Base-by-base conservation (phyloP, 2,888 invertebrate species). In the Hirtodrosophila trivittata region DNA sequence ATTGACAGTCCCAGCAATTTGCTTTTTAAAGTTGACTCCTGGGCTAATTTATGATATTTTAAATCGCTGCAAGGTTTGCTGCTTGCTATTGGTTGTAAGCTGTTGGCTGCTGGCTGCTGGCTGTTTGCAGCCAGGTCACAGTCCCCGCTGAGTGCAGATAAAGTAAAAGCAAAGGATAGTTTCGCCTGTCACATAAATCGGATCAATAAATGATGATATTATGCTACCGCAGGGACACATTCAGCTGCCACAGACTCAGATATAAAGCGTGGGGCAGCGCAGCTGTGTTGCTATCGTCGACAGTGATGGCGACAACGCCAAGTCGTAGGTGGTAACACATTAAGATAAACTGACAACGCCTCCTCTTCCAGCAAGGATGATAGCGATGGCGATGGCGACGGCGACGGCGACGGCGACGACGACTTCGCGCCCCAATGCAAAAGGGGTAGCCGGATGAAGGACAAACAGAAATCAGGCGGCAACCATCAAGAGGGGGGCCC, bases 131-230 rank as follows among this genome's bases (percentile, higher is more conserved):
- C 35, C 13, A 13, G 12, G 10, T n/a, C 5, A 35, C 13, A 18
- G 21, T 13, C 28, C 28, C 45, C 49, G 26, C 16, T 49, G 30
- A 35, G 41, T 38, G 66, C 57, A 56, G 75, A 71, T 77, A 77
- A 81, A 77, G 65, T 64, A 43, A 67, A 58, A 68, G 82, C 70
- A 66, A 54, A 50, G 68, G 58, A 84, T 86, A 87, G 85, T 87
- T 85, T 74, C 70, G 85, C 82, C 75, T 88, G 84, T 86, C 82
- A 84, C 77, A 87, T 88, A 88, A 89, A 89, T 89, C 83, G 86
- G 87, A 88, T 89, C 88, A 88, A 88, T 89, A 88, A 86, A 87
- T 87, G 86, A 87, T 87, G 80, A 86, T 87, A 85, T 87, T 88
- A 89, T 87, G 83, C 89, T 72, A 83, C 88, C 88, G 70, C 76